Base-by-base conservation (phyloP, 1,140 invertebrate genomes). In the Pentalonia nigronervosa region DNA sequence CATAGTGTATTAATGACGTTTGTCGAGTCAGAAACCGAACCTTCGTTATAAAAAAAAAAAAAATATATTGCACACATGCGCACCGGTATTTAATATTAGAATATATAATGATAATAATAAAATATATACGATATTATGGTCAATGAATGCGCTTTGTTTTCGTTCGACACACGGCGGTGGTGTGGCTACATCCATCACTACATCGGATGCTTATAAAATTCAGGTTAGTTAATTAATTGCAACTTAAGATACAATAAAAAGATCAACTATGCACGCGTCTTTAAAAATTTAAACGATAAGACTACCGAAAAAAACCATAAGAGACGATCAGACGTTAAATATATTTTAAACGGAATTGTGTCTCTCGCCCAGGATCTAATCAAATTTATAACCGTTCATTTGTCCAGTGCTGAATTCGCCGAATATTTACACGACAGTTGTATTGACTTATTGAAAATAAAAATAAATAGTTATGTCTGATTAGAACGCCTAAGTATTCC, bases 21-120 rank as follows among this genome's bases (percentile, higher is more conserved):
- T 56, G 88, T 89, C 88, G n/a, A 89, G 88, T 89, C 50, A 89
- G 34, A 89, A 89, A 56, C 88, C 50, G 50, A 89, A 89, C 88
- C 88, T 89, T 56, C 34, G 88, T 89, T 56, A 41, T 36, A 34
- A 53, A 53, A 36, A 41, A 41, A 41, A 50, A 89, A 53, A 53
- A n/a, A n/a, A n/a, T n/a, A 89, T 89, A 89, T 89, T 56, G 50
- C 48, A 25, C n/a, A 53, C 48, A 21, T 48, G 20, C 23, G 34
- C 23, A 23, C 50, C 88, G 88, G 88, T 89, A 89, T 89, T 76
- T 76, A 86, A 47, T 86, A 47, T 86, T 47, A 17, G 30, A 86
- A 76, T n/a, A 76, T 86, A 86, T 86, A 41, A 83, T 83, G 21
- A 83, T 83, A 83, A 76, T 67, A 17, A 67, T 60, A 86, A 86